phyloP scores from a whole-genome alignment of 2,888 invertebrate species.

The Campoplex capitator region DNA sequence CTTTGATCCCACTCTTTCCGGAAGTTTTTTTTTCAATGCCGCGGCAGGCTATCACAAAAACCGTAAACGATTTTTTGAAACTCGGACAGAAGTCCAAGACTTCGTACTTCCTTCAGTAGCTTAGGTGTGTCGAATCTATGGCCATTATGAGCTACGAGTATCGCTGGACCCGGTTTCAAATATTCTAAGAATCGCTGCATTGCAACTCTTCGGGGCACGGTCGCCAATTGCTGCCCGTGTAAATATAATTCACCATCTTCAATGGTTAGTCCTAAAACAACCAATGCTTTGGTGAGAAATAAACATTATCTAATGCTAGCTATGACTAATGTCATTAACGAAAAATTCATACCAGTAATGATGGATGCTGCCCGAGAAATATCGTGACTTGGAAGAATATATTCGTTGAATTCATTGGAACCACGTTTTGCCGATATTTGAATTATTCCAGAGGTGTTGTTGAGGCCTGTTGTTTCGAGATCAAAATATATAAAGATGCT shows the following conservation, averaged over 20 bases:
- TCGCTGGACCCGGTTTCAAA: constrained; percentile 21
- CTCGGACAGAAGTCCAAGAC: constrained; percentile 25
- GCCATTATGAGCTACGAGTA: constrained; percentile 55
- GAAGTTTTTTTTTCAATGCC: constrained; percentile 51
- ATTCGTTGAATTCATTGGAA: constrained; percentile 38
- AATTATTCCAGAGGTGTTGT: constrained; percentile 17
- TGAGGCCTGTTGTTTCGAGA: constrained; percentile 43
- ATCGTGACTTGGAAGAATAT: constrained; percentile 25
- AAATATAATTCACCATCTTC: constrained; percentile 38
- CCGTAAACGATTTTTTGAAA: constrained; percentile 31
- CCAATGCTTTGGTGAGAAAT: not conserved
- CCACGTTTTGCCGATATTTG: constrained; percentile 41
- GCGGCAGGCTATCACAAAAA: constrained; percentile 48
- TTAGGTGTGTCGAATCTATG: constrained; percentile 36
- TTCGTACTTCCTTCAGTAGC: constrained; percentile 36
- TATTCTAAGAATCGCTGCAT: constrained; percentile 27
- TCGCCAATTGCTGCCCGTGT: constrained; percentile 27
- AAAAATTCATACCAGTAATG: constrained; percentile 22
- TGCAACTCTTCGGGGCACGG: constrained; percentile 25
- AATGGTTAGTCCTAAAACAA: constrained; percentile 27
- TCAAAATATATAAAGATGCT: constrained; percentile 27
- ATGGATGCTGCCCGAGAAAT: constrained; percentile 26
- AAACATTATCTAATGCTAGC: not conserved
- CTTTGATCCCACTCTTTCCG: constrained; percentile 33
- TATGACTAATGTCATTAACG: not conserved